Evolutionary conservation across 2,797 vertebrate species (phyloP).

Genomic region (Parambassis ranga): DNA sequence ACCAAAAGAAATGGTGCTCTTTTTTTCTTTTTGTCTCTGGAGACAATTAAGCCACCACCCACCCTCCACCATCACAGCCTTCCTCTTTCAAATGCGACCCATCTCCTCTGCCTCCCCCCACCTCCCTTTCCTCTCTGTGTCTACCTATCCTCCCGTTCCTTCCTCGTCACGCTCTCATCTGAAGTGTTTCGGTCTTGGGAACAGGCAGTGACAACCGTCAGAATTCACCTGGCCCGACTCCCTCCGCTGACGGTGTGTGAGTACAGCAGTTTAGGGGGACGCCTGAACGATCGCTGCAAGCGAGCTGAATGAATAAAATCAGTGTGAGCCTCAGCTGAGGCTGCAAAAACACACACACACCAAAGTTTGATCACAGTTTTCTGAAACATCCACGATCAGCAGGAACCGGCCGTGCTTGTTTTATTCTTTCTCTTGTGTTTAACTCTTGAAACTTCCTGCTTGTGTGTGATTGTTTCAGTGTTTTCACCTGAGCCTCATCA

Average conservation of each 20-base stretch:
- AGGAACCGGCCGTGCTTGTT: too few species aligned
- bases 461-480: too few species aligned
- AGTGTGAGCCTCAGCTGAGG: too few species aligned
- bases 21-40: slow-evolving; percentile 67
- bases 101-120: slow-evolving; percentile 35
- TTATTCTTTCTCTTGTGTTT: too few species aligned
- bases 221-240: too few species aligned
- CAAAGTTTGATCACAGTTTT: too few species aligned
- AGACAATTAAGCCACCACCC: slow-evolving; percentile 37
- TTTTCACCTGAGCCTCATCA: too few species aligned
- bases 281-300: background rate
- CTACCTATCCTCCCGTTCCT: background rate
- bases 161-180: background rate
- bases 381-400: too few species aligned
- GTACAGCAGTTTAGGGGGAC: background rate
- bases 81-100: slow-evolving; percentile 42
- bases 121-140: background rate
- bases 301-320: background rate
- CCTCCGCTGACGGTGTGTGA: background rate
- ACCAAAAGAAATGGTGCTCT: slow-evolving; percentile 43
- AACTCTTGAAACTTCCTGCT: too few species aligned
- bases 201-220: background rate
- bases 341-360: too few species aligned
- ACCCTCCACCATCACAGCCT: background rate
- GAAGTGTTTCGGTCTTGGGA: background rate